Percentiles rank a stretch among this genome's conserved stretches.
Conservation (phyloP, 2,888 invertebrate species). For the Campoplex capitator region DNA sequence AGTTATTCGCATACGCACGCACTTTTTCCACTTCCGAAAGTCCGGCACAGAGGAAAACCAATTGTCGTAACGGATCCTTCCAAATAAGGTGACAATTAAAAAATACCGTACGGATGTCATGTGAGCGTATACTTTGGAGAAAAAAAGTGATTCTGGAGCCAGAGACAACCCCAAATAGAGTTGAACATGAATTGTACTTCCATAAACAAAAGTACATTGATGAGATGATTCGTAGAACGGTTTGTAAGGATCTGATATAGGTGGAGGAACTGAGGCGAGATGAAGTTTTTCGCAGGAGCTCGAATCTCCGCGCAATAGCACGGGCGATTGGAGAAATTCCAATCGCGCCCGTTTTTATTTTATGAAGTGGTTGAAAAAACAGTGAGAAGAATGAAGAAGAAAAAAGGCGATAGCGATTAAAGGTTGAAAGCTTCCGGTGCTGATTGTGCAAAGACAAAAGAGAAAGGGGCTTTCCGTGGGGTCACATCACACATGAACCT, state of each 20-base stretch:
- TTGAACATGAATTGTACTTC: too few relatives aligned
- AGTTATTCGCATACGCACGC: slow-evolving; percentile 61
- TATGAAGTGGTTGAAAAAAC: slow-evolving; percentile 4
- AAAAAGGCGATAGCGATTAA: slow-evolving; percentile 55
- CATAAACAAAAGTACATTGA: too few relatives aligned
- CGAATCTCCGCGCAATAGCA: not conserved
- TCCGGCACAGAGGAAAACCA: slow-evolving; percentile 21
- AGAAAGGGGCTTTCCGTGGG: slow-evolving; percentile 59
- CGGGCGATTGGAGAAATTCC: slow-evolving; percentile 32
- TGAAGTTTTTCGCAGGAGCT: not conserved
- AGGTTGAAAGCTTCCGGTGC: slow-evolving; percentile 76
- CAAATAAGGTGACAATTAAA: slow-evolving; percentile 35
- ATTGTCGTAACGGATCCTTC: slow-evolving; percentile 34
- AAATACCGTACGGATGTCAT: not conserved
- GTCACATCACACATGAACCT: not conserved
- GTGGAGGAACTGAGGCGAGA: not conserved
- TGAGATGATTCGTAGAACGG: too few relatives aligned
- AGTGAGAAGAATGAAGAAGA: not conserved
- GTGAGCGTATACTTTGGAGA: not conserved
- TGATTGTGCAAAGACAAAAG: slow-evolving; percentile 82
- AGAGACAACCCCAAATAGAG: too few relatives aligned
- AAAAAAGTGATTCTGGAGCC: not conserved
- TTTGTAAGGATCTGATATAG: not conserved
- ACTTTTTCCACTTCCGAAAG: slow-evolving; percentile 60
- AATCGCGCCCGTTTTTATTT: slow-evolving; percentile 21